phyloP scores from a whole-genome alignment of 2,797 vertebrate genomes.

The Premnoplex brunnescens region DNA sequence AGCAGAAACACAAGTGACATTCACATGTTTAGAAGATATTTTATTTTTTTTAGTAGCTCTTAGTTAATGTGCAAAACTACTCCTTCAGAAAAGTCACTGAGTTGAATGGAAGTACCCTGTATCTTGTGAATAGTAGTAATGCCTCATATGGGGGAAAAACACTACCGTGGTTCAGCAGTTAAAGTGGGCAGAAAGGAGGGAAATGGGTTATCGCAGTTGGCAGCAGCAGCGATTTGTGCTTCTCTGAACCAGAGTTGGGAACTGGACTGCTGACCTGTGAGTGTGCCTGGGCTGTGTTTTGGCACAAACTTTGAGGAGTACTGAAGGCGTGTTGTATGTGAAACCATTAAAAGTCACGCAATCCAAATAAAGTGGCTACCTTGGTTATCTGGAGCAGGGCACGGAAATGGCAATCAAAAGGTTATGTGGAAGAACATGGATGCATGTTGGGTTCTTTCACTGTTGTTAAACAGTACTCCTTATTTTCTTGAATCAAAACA shows the following conservation, averaged over 20 bases:
- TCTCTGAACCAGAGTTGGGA: conserved; percentile 23
- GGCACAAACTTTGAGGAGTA: neutral
- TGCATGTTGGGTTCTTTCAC: neutral
- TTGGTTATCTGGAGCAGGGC: neutral
- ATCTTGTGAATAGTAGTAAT: neutral
- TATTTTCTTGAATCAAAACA: neutral
- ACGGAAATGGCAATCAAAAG: neutral
- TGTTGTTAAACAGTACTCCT: neutral
- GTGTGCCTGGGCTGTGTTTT: neutral
- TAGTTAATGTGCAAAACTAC: neutral
- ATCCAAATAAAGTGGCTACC: neutral
- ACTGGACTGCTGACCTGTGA: conserved; percentile 19
- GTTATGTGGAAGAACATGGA: neutral
- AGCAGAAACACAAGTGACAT: neutral
- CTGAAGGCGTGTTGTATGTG: neutral
- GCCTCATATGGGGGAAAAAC: neutral
- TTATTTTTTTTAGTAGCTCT: neutral
- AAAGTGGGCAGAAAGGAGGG: conserved; percentile 10
- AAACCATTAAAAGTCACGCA: neutral
- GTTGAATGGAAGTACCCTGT: neutral
- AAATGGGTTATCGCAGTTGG: conserved; percentile 6
- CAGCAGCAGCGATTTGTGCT: conserved; percentile 10
- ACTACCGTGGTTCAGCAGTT: neutral
- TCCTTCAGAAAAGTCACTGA: neutral
- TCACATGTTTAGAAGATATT: neutral